Conservation (phyloP, 2,113 vertebrate species). For the Callocephalon fimbriatum region DNA sequence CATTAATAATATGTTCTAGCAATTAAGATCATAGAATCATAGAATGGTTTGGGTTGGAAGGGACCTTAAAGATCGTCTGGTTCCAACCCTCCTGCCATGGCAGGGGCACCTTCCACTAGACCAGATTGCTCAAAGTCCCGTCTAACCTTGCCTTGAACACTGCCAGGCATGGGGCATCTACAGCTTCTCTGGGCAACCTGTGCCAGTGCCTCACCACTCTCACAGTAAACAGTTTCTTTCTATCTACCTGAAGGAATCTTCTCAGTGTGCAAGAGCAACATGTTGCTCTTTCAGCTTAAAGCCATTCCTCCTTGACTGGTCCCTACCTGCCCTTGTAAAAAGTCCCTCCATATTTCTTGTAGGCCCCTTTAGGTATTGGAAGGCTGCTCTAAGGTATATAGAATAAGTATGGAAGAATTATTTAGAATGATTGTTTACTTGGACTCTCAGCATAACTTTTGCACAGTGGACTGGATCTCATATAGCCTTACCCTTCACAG, state of each 20-base stretch:
- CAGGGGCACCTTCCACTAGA: not conserved
- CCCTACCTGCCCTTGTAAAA: not conserved
- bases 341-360: not conserved
- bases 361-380: not conserved
- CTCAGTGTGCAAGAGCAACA: not conserved
- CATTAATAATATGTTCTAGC: not conserved
- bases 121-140: not conserved
- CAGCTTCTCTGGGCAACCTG: not conserved
- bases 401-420: not conserved
- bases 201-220: not conserved
- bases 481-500: not conserved
- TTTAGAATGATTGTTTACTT: not conserved
- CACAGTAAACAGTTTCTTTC: not conserved
- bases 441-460: not conserved
- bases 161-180: not conserved
- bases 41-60: not conserved
- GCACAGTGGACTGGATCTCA: too few species aligned
- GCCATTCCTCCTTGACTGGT: not conserved
- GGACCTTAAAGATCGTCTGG: not conserved
- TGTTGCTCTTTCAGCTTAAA: not conserved
- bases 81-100: not conserved
- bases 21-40: not conserved
- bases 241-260: not conserved
- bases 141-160: not conserved
- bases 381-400: not conserved